Base-by-base conservation (phyloP, 2,888 invertebrate species). In the Notodonta ziczac region DNA sequence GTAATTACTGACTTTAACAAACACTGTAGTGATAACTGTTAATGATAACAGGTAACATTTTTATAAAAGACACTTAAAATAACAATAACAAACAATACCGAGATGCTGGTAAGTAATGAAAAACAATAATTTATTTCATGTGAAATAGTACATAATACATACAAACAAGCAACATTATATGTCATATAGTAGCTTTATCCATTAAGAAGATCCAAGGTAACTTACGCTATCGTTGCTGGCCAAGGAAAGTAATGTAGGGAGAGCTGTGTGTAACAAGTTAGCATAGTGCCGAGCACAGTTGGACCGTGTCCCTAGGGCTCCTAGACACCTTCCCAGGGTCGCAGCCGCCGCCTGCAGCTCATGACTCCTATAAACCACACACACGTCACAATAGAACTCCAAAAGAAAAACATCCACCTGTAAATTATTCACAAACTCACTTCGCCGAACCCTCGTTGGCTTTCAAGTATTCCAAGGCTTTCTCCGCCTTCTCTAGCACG, bases 141-240 rank as follows among this genome's bases (percentile, higher is more conserved):
- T 24, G 24, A 24, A 24, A 24, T 24, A 24, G 24, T 24, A 24
- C 24, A 24, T 24, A 24, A 24, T 24, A 24, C 2, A 24, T 24
- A 24, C 24, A 24, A 2, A 2, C 24, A 24, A 24, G 1, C n/a
- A n/a, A n/a, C n/a, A n/a, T 24, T 2, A 2, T 24, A 24, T 24
- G 1, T 24, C 24, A 12, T 14, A 52, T n/a, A 39, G 0, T 39
- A 39, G 24, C 35, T 39, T 39, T 62, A 72, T 63, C 39, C 48
- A 65, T 74, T 60, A 58, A 59, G 61, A 69, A 65, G 12, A 58
- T 35, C 61, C 59, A 70, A 68, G 65, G 69, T 70, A 69, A 89
- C 93, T 91, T 81, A 94, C 94, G 73, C 91, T 93, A 52, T 91
- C 88, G 74, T 94, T 89, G 61, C 94, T 91, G 39, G 94, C 91